Conservation (phyloP, 2,113 vertebrate species). For the Colinus virginianus region DNA sequence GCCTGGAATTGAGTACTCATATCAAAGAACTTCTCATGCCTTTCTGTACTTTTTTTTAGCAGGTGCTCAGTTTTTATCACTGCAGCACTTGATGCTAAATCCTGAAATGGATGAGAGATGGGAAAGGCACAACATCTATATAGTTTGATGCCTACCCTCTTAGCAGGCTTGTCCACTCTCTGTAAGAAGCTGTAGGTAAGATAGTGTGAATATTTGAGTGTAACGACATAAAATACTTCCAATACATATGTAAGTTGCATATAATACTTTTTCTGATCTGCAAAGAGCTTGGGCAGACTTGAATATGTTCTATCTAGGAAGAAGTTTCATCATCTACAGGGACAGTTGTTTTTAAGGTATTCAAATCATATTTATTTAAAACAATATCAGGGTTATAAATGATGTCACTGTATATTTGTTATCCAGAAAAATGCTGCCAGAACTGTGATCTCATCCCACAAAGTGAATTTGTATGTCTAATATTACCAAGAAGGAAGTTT, state of each 20-base stretch:
- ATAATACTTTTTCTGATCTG: not conserved
- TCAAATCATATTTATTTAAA: not conserved
- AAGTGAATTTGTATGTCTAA: not conserved
- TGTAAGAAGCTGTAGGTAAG: not conserved
- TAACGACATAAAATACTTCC: not conserved
- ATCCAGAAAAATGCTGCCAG: not conserved
- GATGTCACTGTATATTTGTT: not conserved
- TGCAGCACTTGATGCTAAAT: not conserved
- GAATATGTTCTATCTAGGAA: not conserved
- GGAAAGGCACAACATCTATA: not conserved
- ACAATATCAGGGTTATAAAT: not conserved
- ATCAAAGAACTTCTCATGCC: not conserved
- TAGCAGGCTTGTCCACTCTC: not conserved
- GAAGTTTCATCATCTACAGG: not conserved
- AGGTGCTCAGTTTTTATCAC: not conserved
- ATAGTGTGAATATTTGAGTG: rapidly evolving
- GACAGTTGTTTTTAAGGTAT: not conserved
- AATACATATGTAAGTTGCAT: not conserved
- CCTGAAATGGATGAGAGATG: not conserved
- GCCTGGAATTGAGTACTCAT: not conserved
- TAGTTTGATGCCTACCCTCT: not conserved
- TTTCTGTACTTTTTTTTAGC: not conserved
- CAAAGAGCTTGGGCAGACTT: not conserved
- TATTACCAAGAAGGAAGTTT: not conserved
- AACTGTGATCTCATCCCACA: not conserved